Percentiles rank a stretch among this genome's conserved stretches.
Conservation (phyloP, 2,888 invertebrate genomes). For the Ramazzottius varieornatus region DNA sequence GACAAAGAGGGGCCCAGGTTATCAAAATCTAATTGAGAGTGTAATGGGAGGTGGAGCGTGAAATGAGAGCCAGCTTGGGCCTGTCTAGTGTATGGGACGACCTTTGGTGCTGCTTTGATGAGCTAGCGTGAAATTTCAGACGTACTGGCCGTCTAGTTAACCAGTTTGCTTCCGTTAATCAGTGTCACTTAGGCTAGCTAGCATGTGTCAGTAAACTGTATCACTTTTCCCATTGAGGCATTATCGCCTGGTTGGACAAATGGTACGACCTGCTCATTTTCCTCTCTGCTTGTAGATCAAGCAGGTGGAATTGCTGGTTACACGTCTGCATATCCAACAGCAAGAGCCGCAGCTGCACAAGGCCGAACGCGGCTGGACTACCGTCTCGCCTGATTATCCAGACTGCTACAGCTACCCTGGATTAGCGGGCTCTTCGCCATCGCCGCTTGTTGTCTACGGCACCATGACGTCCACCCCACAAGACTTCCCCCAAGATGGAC, state of each 20-base stretch:
- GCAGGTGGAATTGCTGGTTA: background rate
- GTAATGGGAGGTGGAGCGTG: too few species aligned
- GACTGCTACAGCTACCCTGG: background rate
- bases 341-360: background rate
- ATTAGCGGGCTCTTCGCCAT: background rate
- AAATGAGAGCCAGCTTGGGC: background rate
- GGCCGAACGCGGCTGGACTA: background rate
- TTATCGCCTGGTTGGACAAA: too few species aligned
- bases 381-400: background rate
- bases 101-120: background rate
- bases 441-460: background rate
- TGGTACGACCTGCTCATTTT: background rate
- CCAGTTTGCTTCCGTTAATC: background rate
- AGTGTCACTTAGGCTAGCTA: background rate
- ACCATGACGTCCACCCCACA: background rate
- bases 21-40: too few species aligned
- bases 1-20: too few species aligned
- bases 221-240: background rate
- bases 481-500: conserved; percentile 2
- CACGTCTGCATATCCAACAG: background rate
- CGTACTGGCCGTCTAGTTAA: background rate
- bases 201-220: background rate
- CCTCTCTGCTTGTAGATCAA: background rate
- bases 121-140: background rate
- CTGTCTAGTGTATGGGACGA: background rate